Base-by-base conservation (phyloP, 2,888 invertebrate species). In the Troides aeacus region DNA sequence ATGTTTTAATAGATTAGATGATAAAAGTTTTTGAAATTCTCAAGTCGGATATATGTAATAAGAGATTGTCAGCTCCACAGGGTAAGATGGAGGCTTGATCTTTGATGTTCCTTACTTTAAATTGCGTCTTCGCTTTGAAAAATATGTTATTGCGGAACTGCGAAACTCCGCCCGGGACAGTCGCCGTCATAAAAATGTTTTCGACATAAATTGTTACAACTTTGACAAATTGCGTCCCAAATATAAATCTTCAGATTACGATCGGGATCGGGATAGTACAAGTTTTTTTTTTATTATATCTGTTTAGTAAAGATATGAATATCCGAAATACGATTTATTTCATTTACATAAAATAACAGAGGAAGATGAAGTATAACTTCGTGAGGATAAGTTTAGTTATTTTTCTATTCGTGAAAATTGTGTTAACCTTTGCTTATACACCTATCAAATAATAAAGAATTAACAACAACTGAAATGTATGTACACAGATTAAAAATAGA, bases 121-220 rank as follows among this genome's bases (percentile, higher is more conserved):
- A 70, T 70, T 66, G 66, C 63, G 59, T 70, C 66, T 66, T 53
- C 66, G 50, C 62, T 70, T 66, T 66, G 66, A 66, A 63, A 59
- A 70, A 70, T 70, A 56, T 66, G 70, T 60, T 66, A 70, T 66
- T 63, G 62, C 59, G 39, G 66, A 58, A 66, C 46, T 23, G 36
- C n/a, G 46, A 50, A 66, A 66, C 62, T 63, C 50, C 24, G 23
- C 36, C 36, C 21, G 24, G 57, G 42, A 18, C 36, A 58, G 30
- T n/a, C 36, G n/a, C 10, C 18, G n/a, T 58, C 57, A 61, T 39
- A 62, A 62, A 66, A 66, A 62, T 66, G 50, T 61, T 56, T 39
- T 53, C 30, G 39, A 53, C 53, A 36, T n/a, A 65, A 59, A 50
- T 57, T 65, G 64, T 42, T 56, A 64, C 17, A 64, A 24, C 59